Evolutionary conservation across 2,888 invertebrate genomes (phyloP).

Genomic region (Pseudoips prasinana): DNA sequence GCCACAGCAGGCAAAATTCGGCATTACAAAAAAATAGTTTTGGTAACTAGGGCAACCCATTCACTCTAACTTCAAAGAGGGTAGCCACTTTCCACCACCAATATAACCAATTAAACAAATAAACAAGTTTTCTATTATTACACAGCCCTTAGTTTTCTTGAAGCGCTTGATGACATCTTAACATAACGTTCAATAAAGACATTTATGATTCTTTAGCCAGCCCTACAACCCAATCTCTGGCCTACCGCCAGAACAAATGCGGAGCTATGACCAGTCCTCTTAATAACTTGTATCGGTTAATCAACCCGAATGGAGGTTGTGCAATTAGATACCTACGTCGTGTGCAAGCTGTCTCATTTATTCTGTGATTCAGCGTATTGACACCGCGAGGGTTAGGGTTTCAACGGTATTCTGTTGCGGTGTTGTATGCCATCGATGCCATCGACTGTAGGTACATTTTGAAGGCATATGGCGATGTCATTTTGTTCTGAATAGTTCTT

Average conservation of each 20-base stretch:
- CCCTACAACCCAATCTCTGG: constrained; percentile 48
- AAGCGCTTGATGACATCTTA: constrained; percentile 17
- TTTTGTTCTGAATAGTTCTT: no score
- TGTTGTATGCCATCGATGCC: constrained; percentile 3
- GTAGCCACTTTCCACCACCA: no score
- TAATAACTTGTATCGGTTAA: constrained; percentile 76
- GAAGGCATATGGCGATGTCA: no score
- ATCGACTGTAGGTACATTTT: no score
- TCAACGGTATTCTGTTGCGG: constrained; percentile 9
- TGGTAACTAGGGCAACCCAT: no score
- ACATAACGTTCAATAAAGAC: constrained; percentile 15
- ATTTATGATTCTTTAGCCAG: constrained; percentile 12
- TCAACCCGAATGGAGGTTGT: constrained; percentile 67
- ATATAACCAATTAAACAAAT: no score
- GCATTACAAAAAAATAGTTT: no score
- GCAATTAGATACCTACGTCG: constrained; percentile 47
- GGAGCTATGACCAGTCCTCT: constrained; percentile 69
- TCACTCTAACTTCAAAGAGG: no score
- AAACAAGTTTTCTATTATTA: no score
- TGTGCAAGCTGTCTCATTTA: constrained; percentile 28
- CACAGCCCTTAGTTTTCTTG: constrained; percentile 2
- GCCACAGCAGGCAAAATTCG: no score
- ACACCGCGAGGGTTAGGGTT: constrained; percentile 13
- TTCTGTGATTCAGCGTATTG: constrained; percentile 26
- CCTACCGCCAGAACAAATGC: constrained; percentile 63